A percentile compares a stretch with the other conserved stretches of the same genome.
Conservation (phyloP, 2,113 vertebrate species). For the Pseudorasbora parva region DNA sequence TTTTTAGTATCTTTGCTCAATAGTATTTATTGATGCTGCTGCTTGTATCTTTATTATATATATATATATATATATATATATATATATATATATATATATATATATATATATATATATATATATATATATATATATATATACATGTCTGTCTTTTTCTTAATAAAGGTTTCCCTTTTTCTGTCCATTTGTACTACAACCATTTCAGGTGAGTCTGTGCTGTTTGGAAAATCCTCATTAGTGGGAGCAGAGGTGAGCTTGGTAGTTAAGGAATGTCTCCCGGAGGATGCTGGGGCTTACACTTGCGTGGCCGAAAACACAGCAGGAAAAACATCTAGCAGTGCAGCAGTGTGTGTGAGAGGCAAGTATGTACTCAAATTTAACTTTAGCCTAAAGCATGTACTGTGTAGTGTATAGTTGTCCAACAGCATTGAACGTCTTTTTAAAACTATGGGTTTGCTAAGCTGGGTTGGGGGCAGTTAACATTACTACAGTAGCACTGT, state of each 20-base stretch:
- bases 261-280: constrained; percentile 75
- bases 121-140: too few species aligned
- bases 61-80: too few species aligned
- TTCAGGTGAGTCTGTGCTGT: constrained; percentile 70
- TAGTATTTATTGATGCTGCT: too few species aligned
- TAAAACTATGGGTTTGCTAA: too few species aligned
- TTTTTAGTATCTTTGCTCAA: too few species aligned
- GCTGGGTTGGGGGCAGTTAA: too few species aligned
- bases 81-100: too few species aligned
- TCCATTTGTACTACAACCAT: neutral
- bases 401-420: neutral
- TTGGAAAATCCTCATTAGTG: constrained; percentile 65
- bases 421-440: too few species aligned
- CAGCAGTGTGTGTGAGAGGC: constrained; percentile 72
- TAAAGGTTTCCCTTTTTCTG: neutral
- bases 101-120: too few species aligned
- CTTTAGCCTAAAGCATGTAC: neutral
- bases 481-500: neutral
- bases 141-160: too few species aligned
- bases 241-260: constrained; percentile 61
- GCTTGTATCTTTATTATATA: too few species aligned
- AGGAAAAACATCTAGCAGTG: constrained; percentile 74
- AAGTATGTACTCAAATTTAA: neutral
- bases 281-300: constrained; percentile 77
- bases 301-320: constrained; percentile 73